phyloP scores from a whole-genome alignment of 2,113 vertebrate species.

The Turdus rufiventris region DNA sequence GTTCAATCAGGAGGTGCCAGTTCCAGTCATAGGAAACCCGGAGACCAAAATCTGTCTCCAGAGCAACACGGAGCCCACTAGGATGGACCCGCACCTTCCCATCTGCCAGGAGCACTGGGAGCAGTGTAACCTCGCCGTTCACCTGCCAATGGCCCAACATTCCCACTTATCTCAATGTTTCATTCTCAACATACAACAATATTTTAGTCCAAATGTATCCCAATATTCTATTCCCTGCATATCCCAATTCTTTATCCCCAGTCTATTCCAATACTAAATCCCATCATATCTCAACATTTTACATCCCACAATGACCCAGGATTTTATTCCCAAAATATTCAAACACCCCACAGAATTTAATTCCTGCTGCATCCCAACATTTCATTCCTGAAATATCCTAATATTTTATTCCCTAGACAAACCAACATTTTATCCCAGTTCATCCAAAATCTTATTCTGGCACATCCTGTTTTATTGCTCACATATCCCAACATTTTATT shows the following conservation, averaged over 20 bases:
- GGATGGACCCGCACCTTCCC: constrained; percentile 44
- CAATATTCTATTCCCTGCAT: background rate
- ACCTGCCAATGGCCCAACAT: constrained; percentile 12
- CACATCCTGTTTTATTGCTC: background rate
- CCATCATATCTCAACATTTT: background rate
- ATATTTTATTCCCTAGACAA: background rate
- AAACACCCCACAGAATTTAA: background rate
- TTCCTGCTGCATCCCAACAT: background rate
- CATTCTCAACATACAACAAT: background rate
- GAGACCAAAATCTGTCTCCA: constrained; percentile 72
- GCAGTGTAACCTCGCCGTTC: background rate
- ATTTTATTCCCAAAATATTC: background rate
- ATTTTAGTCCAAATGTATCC: background rate
- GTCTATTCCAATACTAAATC: background rate
- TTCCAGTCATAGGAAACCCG: constrained; percentile 76
- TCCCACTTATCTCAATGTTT: background rate
- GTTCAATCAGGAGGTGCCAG: constrained; percentile 50
- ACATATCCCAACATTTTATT: background rate
- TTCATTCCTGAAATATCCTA: background rate
- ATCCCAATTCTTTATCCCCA: background rate
- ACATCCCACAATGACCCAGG: background rate
- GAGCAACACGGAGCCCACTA: constrained; percentile 17
- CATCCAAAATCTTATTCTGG: background rate
- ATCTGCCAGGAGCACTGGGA: constrained; percentile 41
- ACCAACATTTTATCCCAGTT: background rate